Evolutionary conservation across 2,797 vertebrate species (phyloP).

Genomic region (Cossypha caffra): DNA sequence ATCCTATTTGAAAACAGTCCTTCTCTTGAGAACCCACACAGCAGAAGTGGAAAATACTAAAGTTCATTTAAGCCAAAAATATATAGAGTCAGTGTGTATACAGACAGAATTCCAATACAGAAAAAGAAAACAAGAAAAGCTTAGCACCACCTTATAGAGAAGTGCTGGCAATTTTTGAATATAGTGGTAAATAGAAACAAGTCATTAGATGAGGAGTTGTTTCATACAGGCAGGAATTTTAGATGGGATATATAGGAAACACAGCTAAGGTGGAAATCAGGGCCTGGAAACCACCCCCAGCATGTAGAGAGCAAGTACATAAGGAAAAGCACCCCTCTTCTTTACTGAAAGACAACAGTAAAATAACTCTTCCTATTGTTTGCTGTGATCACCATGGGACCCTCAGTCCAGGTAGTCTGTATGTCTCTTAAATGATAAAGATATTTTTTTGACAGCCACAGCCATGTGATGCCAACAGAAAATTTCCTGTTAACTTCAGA

Average conservation of each 20-base stretch:
- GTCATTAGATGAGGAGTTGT: not conserved
- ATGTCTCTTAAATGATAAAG: not conserved
- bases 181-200: not conserved
- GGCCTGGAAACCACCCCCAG: not conserved
- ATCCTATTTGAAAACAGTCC: not conserved
- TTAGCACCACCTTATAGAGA: not conserved
- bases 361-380: not conserved
- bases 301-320: no score
- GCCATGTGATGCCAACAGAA: accelerated
- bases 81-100: not conserved
- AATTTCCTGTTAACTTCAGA: not conserved
- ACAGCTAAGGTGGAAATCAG: not conserved
- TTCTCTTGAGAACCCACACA: not conserved
- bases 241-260: not conserved
- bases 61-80: not conserved
- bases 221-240: not conserved
- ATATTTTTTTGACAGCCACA: not conserved
- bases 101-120: not conserved
- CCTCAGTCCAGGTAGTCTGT: not conserved
- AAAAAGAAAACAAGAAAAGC: not conserved
- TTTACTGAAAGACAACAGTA: not conserved
- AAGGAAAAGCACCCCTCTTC: no score
- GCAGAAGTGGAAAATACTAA: not conserved
- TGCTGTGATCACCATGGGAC: not conserved
- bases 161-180: not conserved